A percentile compares a stretch with the other conserved stretches of the same genome.
These are phyloP conservation scores for Bradysia coprophila DNA, from an alignment of 1,140 invertebrate genomes.

Conservation along the genomic window DNA sequence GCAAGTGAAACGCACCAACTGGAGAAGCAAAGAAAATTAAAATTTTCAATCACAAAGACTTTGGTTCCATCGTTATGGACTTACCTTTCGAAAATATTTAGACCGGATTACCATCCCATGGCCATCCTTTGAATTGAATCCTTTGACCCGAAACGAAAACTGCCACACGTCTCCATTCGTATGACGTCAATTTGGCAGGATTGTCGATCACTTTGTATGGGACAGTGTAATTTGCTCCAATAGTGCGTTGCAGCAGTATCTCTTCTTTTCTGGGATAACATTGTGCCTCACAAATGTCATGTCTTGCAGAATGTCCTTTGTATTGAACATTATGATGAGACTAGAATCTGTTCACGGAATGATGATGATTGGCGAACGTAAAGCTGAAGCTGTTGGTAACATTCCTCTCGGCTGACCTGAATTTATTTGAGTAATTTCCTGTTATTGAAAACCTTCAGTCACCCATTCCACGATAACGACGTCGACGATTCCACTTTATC, in stretches of 20 bases:
- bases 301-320: slow-evolving; percentile 92
- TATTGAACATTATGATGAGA: slow-evolving; percentile 95
- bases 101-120: slow-evolving; percentile 93
- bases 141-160: slow-evolving; percentile 98
- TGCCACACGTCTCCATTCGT: slow-evolving; percentile 97
- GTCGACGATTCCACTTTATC: too few species aligned
- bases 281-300: slow-evolving; percentile 61
- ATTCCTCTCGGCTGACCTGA: slow-evolving; percentile 21
- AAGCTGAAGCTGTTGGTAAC: slow-evolving; percentile 34
- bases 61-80: slow-evolving; percentile 14
- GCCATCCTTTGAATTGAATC: slow-evolving; percentile 99
- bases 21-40: slow-evolving; percentile 24
- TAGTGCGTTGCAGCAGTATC: slow-evolving; percentile 47
- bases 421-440: slow-evolving; percentile 10
- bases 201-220: slow-evolving; percentile 94
- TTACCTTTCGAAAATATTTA: slow-evolving; percentile 94
- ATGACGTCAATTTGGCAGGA: slow-evolving; percentile 68
- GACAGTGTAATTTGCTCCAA: slow-evolving; percentile 42
- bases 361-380: slow-evolving; percentile 93
- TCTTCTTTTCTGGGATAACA: slow-evolving; percentile 83
- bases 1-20: slow-evolving; percentile 96
- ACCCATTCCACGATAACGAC: slow-evolving; percentile 97
- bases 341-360: slow-evolving; percentile 92
- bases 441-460: slow-evolving; percentile 61
- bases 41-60: too few species aligned